A percentile compares a stretch with the other conserved stretches of the same genome.
phyloP scores from a whole-genome alignment of 2,797 vertebrate species.

The Xenops minutus region DNA sequence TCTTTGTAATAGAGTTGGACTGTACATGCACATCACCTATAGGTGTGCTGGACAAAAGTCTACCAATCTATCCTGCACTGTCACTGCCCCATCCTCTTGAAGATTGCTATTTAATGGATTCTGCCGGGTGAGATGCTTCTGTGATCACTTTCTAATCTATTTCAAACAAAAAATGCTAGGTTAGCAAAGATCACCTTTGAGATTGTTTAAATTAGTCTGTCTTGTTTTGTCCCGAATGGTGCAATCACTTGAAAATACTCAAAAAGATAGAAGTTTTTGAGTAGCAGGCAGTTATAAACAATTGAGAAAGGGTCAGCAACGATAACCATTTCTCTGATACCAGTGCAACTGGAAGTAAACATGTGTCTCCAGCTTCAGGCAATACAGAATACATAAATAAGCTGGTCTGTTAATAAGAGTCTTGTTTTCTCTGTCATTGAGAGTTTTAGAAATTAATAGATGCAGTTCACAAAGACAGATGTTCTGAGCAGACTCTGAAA shows the following conservation, averaged over 20 bases:
- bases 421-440: not conserved
- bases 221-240: not conserved
- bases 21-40: not conserved
- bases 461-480: not conserved
- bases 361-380: not conserved
- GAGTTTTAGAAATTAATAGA: not conserved
- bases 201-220: not conserved
- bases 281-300: not conserved
- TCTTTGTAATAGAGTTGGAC: not conserved
- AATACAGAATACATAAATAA: not conserved
- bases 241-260: not conserved
- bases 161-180: not conserved
- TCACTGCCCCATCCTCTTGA: not conserved
- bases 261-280: not conserved
- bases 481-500: not conserved
- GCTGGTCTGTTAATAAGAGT: not conserved
- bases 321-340: not conserved
- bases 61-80: not conserved
- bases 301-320: not conserved
- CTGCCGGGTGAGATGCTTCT: not conserved
- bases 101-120: not conserved
- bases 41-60: not conserved
- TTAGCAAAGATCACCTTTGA: not conserved
- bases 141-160: not conserved
- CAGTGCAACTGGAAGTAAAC: accelerated